Base-by-base conservation (phyloP, 1,140 invertebrate species). In the Scaptomyza pallida region DNA sequence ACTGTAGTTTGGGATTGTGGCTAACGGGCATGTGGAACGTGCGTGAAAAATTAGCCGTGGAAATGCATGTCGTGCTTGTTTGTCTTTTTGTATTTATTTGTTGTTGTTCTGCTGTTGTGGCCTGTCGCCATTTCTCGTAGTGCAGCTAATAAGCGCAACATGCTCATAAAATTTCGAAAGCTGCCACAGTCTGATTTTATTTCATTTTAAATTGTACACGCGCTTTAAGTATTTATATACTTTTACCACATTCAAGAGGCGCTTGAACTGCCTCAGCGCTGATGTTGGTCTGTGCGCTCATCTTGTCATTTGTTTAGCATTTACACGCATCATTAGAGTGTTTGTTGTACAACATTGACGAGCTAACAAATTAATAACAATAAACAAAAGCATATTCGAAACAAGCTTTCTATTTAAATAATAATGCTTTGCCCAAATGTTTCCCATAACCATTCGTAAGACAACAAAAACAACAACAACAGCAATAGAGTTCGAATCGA, bases 121-220 rank as follows among this genome's bases (percentile, higher is more conserved):
- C 80, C 64, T 85, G 80, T 85, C 80, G 80, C 80, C 80, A 86
- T 85, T 85, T 80, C 81, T 85, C 73, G 82, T 73, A 65, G 44
- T 61, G 69, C 69, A 44, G 72, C 80, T 85, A 85, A 85, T 85
- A 85, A 86, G 81, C 77, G 75, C 82, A 88, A 86, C 81, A 86
- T 81, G 81, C 81, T 86, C 81, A 86, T 86, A 86, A 86, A 86
- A 88, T 78, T 86, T 86, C 81, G 81, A 86, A 86, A 86, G 77
- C 81, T 72, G 74, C 81, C 70, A 59, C 54, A 51, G 57, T 75
- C 62, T 72, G 81, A 85, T 86, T 86, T 88, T 81, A 86, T 86
- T 75, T 88, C 69, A 68, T 78, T 86, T 86, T 88, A 86, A 86
- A 86, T 88, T 86, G 81, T 81, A 81, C 77, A 75, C 82, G 73